phyloP scores from a whole-genome alignment of 1,140 invertebrate genomes.

The Zeugodacus cucurbitae region DNA sequence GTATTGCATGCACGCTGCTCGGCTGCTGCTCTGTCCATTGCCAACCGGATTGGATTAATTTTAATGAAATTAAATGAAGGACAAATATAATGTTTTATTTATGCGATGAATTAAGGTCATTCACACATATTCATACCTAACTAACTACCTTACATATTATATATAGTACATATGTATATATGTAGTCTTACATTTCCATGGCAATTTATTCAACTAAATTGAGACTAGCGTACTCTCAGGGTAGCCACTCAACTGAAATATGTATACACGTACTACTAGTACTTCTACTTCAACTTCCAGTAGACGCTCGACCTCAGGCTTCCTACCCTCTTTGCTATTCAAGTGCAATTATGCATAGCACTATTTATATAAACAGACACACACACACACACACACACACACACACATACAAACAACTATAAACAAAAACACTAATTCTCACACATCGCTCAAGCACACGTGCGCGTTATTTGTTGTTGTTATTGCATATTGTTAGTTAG shows the following conservation, averaged over 20 bases:
- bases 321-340: background rate
- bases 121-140: background rate
- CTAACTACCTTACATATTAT: background rate
- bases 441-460: background rate
- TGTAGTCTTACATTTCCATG: background rate
- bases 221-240: background rate
- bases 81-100: slow-evolving; percentile 48
- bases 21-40: background rate
- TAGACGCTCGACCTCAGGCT: background rate
- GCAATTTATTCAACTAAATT: background rate
- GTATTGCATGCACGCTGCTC: background rate
- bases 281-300: background rate
- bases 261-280: background rate
- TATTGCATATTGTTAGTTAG: background rate
- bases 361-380: background rate
- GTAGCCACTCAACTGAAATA: background rate
- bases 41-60: slow-evolving; percentile 44
- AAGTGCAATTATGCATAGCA: background rate
- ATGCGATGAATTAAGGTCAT: slow-evolving; percentile 46
- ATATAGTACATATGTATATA: background rate
- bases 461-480: background rate
- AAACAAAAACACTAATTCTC: slow-evolving; percentile 13
- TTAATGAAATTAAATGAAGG: slow-evolving; percentile 49
- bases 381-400: background rate
- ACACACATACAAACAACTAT: too few species aligned